phyloP scores from a whole-genome alignment of 2,113 vertebrate genomes.

The Gulo gulo region DNA sequence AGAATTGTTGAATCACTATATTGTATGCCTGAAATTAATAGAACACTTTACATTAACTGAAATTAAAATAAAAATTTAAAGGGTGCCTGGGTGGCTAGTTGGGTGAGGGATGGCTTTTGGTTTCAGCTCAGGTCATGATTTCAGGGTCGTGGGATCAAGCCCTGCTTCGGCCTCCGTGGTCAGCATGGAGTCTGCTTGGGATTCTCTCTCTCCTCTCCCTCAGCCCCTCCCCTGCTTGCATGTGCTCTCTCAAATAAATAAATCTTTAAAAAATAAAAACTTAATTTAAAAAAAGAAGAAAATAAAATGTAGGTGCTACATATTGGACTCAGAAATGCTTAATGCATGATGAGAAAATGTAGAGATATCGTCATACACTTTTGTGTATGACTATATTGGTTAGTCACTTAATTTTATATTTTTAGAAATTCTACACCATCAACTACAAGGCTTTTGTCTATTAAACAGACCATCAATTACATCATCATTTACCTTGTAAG shows the following conservation, averaged over 20 bases:
- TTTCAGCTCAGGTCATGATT: neutral
- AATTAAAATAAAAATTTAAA: neutral
- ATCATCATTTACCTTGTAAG: neutral
- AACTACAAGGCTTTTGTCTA: neutral
- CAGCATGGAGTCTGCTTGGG: neutral
- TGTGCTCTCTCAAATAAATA: neutral
- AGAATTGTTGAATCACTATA: neutral
- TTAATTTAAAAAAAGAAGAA: neutral
- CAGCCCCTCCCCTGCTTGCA: neutral
- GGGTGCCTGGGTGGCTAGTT: neutral
- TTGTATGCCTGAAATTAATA: neutral
- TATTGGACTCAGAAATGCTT: neutral
- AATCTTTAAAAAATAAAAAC: neutral
- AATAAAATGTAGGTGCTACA: neutral
- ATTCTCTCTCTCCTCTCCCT: neutral
- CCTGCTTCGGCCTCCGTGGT: neutral
- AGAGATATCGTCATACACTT: too few species aligned
- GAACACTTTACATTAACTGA: neutral
- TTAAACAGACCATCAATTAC: neutral
- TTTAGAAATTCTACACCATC: neutral
- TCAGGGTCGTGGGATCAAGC: neutral
- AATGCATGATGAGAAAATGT: neutral
- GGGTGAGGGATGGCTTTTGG: neutral
- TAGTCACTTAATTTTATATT: neutral
- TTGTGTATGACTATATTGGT: neutral